Evolutionary conservation across 64 coral and sea anemone species (phyloP).

Genomic region (Montipora cactus): DNA sequence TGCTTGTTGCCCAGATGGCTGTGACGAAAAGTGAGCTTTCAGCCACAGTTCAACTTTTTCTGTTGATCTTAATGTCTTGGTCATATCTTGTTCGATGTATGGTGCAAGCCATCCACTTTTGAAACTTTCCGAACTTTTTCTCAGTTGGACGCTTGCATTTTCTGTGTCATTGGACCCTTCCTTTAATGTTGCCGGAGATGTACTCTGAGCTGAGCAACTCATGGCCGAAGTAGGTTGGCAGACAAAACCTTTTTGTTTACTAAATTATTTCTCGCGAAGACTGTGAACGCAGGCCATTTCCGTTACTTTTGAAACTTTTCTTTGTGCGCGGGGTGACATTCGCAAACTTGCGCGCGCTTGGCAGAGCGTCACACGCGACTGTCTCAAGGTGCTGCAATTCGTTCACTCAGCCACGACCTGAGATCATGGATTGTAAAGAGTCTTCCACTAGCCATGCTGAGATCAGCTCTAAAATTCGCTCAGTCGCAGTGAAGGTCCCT

Average conservation of each 20-base stretch:
- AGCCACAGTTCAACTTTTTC: conserved; percentile 45
- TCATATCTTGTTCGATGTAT: conserved; percentile 18
- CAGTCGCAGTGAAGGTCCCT: no score
- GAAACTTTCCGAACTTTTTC: background rate
- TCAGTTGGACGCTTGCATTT: background rate
- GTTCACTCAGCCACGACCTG: no score
- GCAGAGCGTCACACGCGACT: no score
- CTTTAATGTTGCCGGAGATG: background rate
- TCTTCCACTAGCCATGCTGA: no score
- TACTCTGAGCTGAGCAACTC: background rate
- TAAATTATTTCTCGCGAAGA: background rate
- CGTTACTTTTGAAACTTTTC: background rate
- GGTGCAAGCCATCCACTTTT: conserved; percentile 23
- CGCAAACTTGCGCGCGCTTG: background rate
- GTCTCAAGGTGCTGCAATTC: no score
- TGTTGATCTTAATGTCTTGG: conserved; percentile 12
- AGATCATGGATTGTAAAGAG: no score
- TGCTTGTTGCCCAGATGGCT: background rate
- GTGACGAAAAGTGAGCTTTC: conserved; percentile 30
- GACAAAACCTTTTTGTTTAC: background rate
- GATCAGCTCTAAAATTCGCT: no score
- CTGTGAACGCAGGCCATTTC: background rate
- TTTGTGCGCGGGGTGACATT: background rate
- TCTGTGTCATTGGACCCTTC: background rate
- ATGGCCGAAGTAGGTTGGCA: background rate